Conservation (phyloP, 2,888 invertebrate genomes). For the Esperia sulphurella region DNA sequence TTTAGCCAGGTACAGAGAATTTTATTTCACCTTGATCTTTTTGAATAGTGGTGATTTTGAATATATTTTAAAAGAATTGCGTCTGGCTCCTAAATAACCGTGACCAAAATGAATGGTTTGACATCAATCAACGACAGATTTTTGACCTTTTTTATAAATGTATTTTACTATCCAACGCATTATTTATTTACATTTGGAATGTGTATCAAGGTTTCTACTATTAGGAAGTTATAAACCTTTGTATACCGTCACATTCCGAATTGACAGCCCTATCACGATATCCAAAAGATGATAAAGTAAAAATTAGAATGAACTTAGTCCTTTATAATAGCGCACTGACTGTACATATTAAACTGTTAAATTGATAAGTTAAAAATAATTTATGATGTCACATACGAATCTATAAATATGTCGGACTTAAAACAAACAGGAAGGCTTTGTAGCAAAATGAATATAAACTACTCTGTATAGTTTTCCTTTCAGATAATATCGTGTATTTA, state of each 20-base stretch:
- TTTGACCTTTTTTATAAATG: slow-evolving; percentile 20
- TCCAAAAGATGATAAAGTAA: too few species aligned
- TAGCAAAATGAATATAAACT: slow-evolving; percentile 7
- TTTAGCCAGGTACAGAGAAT: slow-evolving; percentile 12
- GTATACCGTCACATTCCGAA: too few species aligned
- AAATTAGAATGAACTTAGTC: too few species aligned
- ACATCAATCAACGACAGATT: slow-evolving; percentile 35
- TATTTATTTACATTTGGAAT: slow-evolving; percentile 16
- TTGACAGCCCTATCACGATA: too few species aligned
- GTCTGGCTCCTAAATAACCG: slow-evolving; percentile 19
- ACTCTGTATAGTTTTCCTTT: slow-evolving; percentile 22
- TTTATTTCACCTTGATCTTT: slow-evolving; percentile 9
- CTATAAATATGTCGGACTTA: neutral
- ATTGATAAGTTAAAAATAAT: neutral
- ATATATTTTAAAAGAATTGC: slow-evolving; percentile 6
- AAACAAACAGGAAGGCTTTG: slow-evolving; percentile 5
- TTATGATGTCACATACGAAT: neutral
- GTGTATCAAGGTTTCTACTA: slow-evolving; percentile 10
- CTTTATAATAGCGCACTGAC: too few species aligned
- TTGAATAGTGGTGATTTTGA: neutral
- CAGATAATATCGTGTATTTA: slow-evolving; percentile 9
- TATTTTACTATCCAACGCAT: slow-evolving; percentile 18
- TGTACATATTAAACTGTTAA: neutral
- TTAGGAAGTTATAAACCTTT: slow-evolving; percentile 6
- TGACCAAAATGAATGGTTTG: slow-evolving; percentile 23